Evolutionary conservation across 1,140 invertebrate species (phyloP).

Genomic region (Drosophila repleta): DNA sequence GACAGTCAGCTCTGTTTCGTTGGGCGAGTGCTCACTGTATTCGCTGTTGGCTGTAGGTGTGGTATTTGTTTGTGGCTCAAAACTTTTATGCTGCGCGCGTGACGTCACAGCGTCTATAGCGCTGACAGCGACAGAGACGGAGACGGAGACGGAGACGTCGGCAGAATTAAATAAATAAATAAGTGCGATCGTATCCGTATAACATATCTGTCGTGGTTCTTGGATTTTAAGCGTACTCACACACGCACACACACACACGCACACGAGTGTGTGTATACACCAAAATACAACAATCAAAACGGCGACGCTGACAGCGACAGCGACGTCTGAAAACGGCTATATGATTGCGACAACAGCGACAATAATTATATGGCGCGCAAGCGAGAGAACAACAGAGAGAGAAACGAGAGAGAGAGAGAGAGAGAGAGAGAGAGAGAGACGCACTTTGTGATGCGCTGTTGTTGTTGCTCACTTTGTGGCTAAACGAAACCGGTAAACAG

Average conservation of each 20-base stretch:
- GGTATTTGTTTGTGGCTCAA: constrained; percentile 34
- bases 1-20: neutral
- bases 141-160: neutral
- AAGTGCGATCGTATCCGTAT: constrained; percentile 36
- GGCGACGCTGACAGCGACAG: constrained; percentile 24
- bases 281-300: constrained; percentile 43
- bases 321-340: constrained; percentile 66
- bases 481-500: constrained; percentile 24
- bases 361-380: constrained; percentile 13
- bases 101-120: constrained; percentile 55
- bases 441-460: constrained; percentile 26
- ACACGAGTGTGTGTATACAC: constrained; percentile 4
- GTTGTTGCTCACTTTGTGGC: constrained; percentile 12
- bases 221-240: constrained; percentile 38
- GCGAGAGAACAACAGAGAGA: neutral
- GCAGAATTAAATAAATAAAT: constrained; percentile 71
- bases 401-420: neutral
- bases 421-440: neutral
- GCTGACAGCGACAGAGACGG: neutral
- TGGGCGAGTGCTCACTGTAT: neutral
- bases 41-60: constrained; percentile 20
- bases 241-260: constrained; percentile 25
- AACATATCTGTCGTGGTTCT: constrained; percentile 27
- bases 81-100: constrained; percentile 23
- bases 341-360: constrained; percentile 64